These are phyloP conservation scores for Indicator indicator DNA, from an alignment of 2,113 vertebrate species.

Conservation along the genomic window DNA sequence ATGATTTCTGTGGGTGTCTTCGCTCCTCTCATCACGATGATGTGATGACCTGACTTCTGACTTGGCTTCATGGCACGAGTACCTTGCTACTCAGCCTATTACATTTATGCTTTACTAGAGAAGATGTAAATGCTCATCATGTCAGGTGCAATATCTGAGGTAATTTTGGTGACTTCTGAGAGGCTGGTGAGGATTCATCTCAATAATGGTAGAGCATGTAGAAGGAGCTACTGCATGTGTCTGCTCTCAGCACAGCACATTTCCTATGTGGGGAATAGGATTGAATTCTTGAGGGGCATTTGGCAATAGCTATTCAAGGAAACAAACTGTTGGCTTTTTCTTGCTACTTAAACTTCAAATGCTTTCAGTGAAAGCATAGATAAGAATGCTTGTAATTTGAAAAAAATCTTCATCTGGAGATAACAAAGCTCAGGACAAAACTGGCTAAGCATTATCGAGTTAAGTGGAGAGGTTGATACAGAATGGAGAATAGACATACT, in stretches of 20 bases:
- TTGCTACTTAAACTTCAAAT: not conserved
- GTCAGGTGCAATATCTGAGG: not conserved
- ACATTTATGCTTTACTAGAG: not conserved
- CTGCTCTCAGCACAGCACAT: not conserved
- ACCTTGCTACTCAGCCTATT: not conserved
- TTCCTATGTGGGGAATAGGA: not conserved
- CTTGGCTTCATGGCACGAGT: not conserved
- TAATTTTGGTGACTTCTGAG: not conserved
- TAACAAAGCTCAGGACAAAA: conserved; percentile 2
- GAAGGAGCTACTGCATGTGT: not conserved
- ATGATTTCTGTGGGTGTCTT: not conserved
- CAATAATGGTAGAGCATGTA: not conserved
- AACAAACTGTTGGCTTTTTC: conserved; percentile 16
- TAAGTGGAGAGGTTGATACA: not conserved
- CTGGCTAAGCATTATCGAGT: not conserved
- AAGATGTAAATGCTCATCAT: not conserved
- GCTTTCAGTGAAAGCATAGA: not conserved
- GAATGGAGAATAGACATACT: not conserved
- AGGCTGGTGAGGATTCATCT: not conserved
- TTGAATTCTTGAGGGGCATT: not conserved
- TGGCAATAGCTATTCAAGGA: not conserved
- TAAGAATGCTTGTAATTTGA: not conserved
- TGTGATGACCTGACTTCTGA: not conserved
- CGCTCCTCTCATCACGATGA: not conserved
- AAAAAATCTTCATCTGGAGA: not conserved